phyloP scores from a whole-genome alignment of 1,140 invertebrate species.

The Doryteuthis pealeii region DNA sequence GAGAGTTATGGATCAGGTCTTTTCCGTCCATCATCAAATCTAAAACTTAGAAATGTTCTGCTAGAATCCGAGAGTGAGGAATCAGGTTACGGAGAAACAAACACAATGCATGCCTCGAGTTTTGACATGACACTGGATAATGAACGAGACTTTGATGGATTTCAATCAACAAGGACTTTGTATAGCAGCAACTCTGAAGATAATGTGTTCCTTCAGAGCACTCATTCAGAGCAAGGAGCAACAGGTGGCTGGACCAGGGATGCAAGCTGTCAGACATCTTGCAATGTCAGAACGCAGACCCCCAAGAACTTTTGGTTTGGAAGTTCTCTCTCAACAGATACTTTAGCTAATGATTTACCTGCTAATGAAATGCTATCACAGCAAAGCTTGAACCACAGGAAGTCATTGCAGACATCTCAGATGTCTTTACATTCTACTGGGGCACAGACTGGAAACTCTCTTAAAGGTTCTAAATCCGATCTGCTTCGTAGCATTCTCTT shows the following conservation, averaged over 20 bases:
- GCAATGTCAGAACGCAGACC: slow-evolving; percentile 50
- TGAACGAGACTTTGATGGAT: slow-evolving; percentile 25
- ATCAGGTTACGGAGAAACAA: slow-evolving; percentile 55
- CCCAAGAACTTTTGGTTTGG: slow-evolving; percentile 30
- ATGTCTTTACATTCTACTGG: slow-evolving; percentile 47
- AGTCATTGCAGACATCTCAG: slow-evolving; percentile 37
- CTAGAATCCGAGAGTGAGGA: slow-evolving; percentile 54
- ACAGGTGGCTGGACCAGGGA: slow-evolving; percentile 26
- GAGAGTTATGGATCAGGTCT: not conserved
- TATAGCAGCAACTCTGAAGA: slow-evolving; percentile 1
- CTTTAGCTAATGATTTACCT: not conserved
- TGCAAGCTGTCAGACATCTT: slow-evolving; percentile 47
- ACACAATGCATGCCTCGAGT: slow-evolving; percentile 53
- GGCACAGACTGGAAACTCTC: slow-evolving; percentile 35
- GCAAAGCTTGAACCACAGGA: slow-evolving; percentile 29
- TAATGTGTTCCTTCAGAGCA: not conserved
- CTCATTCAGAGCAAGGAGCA: not conserved
- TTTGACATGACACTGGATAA: slow-evolving; percentile 52
- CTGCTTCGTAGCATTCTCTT: slow-evolving; percentile 43
- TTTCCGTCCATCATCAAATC: not conserved
- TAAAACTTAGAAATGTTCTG: slow-evolving; percentile 21
- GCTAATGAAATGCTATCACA: slow-evolving; percentile 36
- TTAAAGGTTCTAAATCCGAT: slow-evolving; percentile 35
- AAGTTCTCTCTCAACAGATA: slow-evolving; percentile 15
- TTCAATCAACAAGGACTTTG: not conserved